Conservation (phyloP, 2,888 invertebrate genomes). For the Kryphioiulus occultus region DNA sequence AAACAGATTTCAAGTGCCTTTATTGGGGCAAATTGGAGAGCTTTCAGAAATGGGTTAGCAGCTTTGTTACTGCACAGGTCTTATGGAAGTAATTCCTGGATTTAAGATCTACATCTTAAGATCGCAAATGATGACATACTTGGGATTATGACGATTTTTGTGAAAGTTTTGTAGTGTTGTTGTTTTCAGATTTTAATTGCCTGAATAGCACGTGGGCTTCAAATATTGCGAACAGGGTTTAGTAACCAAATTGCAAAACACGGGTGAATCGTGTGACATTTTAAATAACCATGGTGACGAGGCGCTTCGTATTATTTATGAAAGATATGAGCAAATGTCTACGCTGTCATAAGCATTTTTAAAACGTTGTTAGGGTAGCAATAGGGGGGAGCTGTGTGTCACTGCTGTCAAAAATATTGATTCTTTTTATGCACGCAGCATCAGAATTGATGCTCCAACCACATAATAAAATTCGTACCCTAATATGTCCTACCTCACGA, state of each 20-base stretch:
- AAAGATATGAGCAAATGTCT: neutral
- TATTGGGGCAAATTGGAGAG: neutral
- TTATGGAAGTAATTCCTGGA: too few relatives aligned
- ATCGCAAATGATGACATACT: too few relatives aligned
- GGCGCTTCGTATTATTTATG: neutral
- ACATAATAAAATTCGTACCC: constrained; percentile 4
- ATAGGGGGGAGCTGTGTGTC: neutral
- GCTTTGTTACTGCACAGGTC: neutral
- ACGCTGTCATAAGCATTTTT: neutral
- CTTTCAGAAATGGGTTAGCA: neutral
- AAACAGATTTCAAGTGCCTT: neutral
- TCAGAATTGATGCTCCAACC: constrained; percentile 14
- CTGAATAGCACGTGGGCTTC: too few relatives aligned
- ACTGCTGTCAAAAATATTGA: constrained; percentile 23
- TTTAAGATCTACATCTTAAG: too few relatives aligned
- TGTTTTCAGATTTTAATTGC: too few relatives aligned
- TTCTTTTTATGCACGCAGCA: constrained; percentile 12
- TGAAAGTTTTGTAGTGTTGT: too few relatives aligned
- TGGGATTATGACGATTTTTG: too few relatives aligned
- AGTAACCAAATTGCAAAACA: neutral
- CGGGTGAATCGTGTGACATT: neutral
- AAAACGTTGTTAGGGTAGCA: neutral
- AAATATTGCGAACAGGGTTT: too few relatives aligned
- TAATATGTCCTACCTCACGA: constrained; percentile 23
- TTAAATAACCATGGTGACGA: constrained; percentile 14